These are phyloP conservation scores for Acanthis flammea DNA, from an alignment of 2,797 vertebrate genomes.

Conservation along the genomic window DNA sequence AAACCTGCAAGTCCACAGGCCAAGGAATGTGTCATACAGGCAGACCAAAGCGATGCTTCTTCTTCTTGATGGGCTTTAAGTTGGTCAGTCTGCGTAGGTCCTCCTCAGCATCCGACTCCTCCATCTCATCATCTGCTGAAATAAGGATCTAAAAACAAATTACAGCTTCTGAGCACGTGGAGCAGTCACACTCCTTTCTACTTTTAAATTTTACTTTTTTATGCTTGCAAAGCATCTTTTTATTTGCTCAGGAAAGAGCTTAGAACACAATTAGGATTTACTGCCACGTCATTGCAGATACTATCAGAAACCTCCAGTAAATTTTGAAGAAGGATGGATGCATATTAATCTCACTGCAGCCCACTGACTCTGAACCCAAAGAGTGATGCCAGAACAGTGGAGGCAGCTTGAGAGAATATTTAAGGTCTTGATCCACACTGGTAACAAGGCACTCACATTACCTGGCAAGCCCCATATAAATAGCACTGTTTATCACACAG, in stretches of 20 bases:
- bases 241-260: background rate
- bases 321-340: background rate
- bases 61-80: slow-evolving; percentile 90
- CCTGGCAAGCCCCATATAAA: background rate
- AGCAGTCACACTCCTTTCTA: background rate
- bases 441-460: background rate
- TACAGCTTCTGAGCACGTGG: background rate
- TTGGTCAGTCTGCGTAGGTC: slow-evolving; percentile 87
- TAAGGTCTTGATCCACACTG: background rate
- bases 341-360: background rate
- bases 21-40: slow-evolving; percentile 83
- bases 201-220: background rate
- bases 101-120: slow-evolving; percentile 90
- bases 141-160: slow-evolving; percentile 87
- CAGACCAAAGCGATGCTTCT: slow-evolving; percentile 92
- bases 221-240: background rate
- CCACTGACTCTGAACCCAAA: background rate
- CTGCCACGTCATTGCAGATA: background rate
- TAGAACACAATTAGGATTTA: background rate
- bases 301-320: background rate
- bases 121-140: slow-evolving; percentile 97
- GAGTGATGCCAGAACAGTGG: background rate
- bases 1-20: slow-evolving; percentile 43
- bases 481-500: background rate
- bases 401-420: background rate